Conservation (phyloP, 2,113 vertebrate genomes). For the Podiceps cristatus region DNA sequence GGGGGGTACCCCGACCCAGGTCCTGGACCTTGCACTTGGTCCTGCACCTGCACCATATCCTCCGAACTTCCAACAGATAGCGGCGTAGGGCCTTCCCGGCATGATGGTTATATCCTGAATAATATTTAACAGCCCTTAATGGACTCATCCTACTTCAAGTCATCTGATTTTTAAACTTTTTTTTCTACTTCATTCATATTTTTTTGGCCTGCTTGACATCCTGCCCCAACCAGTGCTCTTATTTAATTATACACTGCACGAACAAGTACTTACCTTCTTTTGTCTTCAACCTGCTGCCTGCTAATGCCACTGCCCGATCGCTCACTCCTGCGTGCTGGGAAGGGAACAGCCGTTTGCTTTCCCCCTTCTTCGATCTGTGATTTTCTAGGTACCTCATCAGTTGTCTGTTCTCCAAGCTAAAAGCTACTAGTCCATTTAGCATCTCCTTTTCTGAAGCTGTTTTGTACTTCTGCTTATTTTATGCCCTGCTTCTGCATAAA, state of each 20-base stretch:
- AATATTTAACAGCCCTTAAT: neutral
- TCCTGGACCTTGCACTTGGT: too few relatives aligned
- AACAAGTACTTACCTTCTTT: conserved; percentile 6
- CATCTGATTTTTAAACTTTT: neutral
- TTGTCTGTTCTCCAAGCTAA: neutral
- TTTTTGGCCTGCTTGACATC: conserved; percentile 24
- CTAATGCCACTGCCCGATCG: neutral
- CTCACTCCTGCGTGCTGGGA: neutral
- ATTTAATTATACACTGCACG: conserved; percentile 11
- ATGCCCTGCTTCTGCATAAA: neutral
- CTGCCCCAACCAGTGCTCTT: neutral
- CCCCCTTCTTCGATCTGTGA: neutral
- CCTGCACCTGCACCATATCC: too few relatives aligned
- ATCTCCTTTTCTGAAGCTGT: neutral
- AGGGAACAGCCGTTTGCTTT: neutral
- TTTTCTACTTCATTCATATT: neutral
- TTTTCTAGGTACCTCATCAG: neutral
- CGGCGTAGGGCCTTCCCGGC: neutral
- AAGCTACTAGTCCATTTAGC: neutral
- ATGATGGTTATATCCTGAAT: conserved; percentile 36
- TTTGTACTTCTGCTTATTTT: conserved; percentile 11
- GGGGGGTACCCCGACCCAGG: too few relatives aligned
- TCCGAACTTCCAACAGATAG: neutral
- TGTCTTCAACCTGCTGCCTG: neutral
- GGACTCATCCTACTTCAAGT: neutral